Conservation (phyloP, 2,888 invertebrate genomes). For the Patella caerulea region DNA sequence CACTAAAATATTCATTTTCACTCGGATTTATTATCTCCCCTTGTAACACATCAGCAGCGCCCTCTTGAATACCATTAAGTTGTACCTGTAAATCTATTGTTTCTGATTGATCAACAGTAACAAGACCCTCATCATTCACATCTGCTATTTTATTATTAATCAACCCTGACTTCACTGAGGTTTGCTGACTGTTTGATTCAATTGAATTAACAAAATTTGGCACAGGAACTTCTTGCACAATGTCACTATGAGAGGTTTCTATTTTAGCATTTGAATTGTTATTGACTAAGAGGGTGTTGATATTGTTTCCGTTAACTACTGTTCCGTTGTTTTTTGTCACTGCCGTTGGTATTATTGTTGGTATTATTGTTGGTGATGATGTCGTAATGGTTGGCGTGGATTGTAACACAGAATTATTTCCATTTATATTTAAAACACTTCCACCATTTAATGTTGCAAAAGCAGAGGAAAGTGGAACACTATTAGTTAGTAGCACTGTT, state of each 20-base stretch:
- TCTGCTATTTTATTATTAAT: constrained; percentile 10
- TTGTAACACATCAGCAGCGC: background rate
- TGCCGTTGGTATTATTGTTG: too few relatives aligned
- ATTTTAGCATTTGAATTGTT: too few relatives aligned
- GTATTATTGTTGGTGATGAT: too few relatives aligned
- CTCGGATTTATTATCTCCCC: background rate
- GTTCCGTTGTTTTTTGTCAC: too few relatives aligned
- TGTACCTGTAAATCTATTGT: constrained; percentile 7
- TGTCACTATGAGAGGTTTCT: too few relatives aligned
- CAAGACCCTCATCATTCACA: constrained; percentile 22
- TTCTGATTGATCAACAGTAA: constrained; percentile 15
- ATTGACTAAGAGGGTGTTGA: too few relatives aligned
- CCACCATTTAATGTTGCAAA: background rate
- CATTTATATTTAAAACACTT: background rate
- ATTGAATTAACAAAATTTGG: background rate
- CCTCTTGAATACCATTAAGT: too few relatives aligned
- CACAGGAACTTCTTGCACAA: background rate
- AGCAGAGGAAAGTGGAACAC: background rate
- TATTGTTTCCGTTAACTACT: too few relatives aligned
- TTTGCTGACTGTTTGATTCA: background rate
- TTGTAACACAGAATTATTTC: background rate
- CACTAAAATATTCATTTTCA: constrained; percentile 13
- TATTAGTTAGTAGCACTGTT: constrained; percentile 5
- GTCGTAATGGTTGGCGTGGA: too few relatives aligned
- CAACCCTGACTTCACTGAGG: background rate